phyloP scores from a whole-genome alignment of 2,888 invertebrate genomes.

The Epistrophella euchroma region DNA sequence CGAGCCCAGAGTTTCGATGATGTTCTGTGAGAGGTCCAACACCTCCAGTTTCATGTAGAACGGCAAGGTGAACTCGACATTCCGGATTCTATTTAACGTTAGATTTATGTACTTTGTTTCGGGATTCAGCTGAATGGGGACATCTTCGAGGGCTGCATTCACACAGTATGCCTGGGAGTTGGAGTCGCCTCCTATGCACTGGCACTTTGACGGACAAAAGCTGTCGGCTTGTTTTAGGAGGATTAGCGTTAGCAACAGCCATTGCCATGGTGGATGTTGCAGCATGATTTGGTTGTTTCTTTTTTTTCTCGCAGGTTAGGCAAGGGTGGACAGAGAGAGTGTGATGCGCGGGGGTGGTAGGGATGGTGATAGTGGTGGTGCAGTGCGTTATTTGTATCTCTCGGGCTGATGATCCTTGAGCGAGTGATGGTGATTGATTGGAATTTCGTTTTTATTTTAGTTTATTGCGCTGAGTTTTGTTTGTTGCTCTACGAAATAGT shows the following conservation, averaged over 20 bases:
- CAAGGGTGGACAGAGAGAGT: background rate
- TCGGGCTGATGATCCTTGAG: conserved; percentile 64
- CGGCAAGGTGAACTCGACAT: conserved; percentile 90
- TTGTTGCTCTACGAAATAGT: conserved; percentile 3
- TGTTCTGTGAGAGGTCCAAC: conserved; percentile 93
- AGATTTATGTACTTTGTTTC: conserved; percentile 93
- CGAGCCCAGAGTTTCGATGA: conserved; percentile 91
- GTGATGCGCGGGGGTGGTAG: background rate
- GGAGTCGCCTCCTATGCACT: conserved; percentile 89
- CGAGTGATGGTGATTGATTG: conserved; percentile 70
- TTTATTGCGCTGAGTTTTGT: conserved; percentile 2
- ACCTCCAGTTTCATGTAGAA: conserved; percentile 92
- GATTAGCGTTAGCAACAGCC: conserved; percentile 79
- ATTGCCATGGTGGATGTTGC: conserved; percentile 73
- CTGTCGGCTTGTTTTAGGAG: conserved; percentile 84
- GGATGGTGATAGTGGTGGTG: background rate
- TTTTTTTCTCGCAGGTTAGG: background rate
- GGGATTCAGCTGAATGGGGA: conserved; percentile 95
- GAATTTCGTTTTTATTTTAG: conserved; percentile 15
- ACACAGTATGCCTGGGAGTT: conserved; percentile 90
- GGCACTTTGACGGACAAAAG: conserved; percentile 92
- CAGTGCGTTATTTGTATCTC: conserved; percentile 56
- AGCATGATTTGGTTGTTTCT: conserved; percentile 65
- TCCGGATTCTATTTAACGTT: conserved; percentile 92
- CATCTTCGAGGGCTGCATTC: conserved; percentile 91